Percentiles rank a stretch among this genome's conserved stretches.
phyloP scores from a whole-genome alignment of 2,797 vertebrate species.

The Huso huso region DNA sequence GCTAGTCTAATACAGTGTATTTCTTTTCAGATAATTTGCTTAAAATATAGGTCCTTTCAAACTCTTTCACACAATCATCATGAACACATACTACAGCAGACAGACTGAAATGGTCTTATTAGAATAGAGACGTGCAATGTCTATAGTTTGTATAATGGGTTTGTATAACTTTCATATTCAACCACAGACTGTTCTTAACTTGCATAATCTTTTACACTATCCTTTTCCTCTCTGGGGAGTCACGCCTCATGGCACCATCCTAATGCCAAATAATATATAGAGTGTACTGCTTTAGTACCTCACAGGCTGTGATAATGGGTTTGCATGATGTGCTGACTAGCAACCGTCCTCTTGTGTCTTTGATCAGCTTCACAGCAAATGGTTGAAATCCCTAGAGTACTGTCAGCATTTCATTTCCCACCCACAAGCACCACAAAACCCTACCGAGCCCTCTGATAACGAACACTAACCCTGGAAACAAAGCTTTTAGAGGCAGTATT shows the following conservation, averaged over 20 bases:
- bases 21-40: too few relatives aligned
- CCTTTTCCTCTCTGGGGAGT: neutral
- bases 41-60: too few relatives aligned
- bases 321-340: constrained; percentile 8
- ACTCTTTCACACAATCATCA: too few relatives aligned
- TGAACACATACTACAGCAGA: too few relatives aligned
- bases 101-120: too few relatives aligned
- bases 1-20: too few relatives aligned
- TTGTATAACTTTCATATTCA: too few relatives aligned
- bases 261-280: neutral
- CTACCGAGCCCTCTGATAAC: neutral
- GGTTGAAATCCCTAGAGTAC: neutral
- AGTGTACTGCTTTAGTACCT: neutral
- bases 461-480: neutral
- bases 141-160: too few relatives aligned
- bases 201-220: neutral
- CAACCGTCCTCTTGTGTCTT: neutral
- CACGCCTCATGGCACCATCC: neutral
- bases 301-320: constrained; percentile 1
- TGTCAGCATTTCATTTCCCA: neutral
- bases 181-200: too few relatives aligned
- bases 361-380: neutral
- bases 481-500: neutral
- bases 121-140: too few relatives aligned
- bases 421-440: neutral